Evolutionary conservation across 2,888 invertebrate genomes (phyloP).

Genomic region (Pasiphila rectangulata): DNA sequence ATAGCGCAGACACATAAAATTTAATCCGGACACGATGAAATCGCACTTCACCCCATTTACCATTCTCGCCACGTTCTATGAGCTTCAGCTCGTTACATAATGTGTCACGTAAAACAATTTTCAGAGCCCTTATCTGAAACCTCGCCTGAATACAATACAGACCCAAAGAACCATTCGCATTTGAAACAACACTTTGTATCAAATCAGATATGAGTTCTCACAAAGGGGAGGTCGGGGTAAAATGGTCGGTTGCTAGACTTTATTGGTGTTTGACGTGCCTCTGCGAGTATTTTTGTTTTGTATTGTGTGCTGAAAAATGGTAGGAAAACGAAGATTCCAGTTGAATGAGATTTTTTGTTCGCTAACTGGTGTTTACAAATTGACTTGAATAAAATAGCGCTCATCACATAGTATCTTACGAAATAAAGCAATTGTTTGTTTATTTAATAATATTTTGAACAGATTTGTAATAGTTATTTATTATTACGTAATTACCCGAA

Average conservation of each 20-base stretch:
- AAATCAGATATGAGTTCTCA: slow-evolving; percentile 9
- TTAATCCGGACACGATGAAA: slow-evolving; percentile 15
- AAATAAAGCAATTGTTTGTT: too few species aligned
- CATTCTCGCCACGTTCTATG: slow-evolving; percentile 36
- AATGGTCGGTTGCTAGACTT: slow-evolving; percentile 25
- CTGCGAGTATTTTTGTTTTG: slow-evolving; percentile 26
- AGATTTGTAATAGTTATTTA: too few species aligned
- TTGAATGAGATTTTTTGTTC: slow-evolving; percentile 8
- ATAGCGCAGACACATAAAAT: slow-evolving; percentile 12
- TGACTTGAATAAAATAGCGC: too few species aligned
- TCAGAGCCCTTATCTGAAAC: slow-evolving; percentile 56
- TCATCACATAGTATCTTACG: too few species aligned
- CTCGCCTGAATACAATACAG: slow-evolving; percentile 55
- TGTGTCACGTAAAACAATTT: slow-evolving; percentile 70
- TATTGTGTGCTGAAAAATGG: slow-evolving; percentile 19
- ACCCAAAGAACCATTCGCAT: slow-evolving; percentile 27
- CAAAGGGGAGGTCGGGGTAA: slow-evolving; percentile 14
- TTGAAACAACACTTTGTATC: slow-evolving; percentile 23
- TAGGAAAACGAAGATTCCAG: slow-evolving; percentile 14
- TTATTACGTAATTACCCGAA: too few species aligned
- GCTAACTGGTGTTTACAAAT: too few species aligned
- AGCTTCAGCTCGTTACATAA: slow-evolving; percentile 51
- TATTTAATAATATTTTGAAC: too few species aligned
- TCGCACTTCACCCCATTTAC: slow-evolving; percentile 28
- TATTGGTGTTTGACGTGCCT: slow-evolving; percentile 31